Conservation (phyloP, 2,888 invertebrate species). For the Eilema depressum region DNA sequence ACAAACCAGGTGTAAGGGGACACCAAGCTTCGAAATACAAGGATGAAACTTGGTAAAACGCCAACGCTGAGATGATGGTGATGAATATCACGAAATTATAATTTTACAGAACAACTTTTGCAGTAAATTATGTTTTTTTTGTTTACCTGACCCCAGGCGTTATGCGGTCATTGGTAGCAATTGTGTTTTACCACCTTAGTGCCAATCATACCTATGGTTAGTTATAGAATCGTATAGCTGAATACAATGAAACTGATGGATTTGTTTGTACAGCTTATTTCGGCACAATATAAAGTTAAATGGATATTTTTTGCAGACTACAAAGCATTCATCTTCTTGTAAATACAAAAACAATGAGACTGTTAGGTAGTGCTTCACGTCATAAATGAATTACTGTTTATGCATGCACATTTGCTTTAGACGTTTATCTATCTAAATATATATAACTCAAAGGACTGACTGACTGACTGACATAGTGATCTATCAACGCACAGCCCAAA, state of each 20-base stretch:
- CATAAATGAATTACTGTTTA: conserved; percentile 17
- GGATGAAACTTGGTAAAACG: too few relatives aligned
- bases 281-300: conserved; percentile 37
- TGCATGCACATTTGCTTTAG: neutral
- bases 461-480: too few relatives aligned
- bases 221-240: conserved; percentile 28
- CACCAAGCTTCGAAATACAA: too few relatives aligned
- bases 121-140: conserved; percentile 14
- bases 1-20: too few relatives aligned
- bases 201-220: conserved; percentile 23
- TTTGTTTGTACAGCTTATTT: conserved; percentile 53
- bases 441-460: too few relatives aligned
- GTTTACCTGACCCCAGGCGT: conserved; percentile 18
- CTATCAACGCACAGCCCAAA: too few relatives aligned
- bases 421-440: too few relatives aligned
- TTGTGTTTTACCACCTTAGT: conserved; percentile 28
- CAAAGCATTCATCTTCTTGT: conserved; percentile 24
- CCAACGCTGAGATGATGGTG: too few relatives aligned
- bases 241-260: conserved; percentile 40
- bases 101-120: neutral
- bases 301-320: conserved; percentile 33
- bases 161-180: conserved; percentile 24
- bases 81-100: conserved; percentile 2
- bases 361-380: conserved; percentile 16
- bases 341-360: conserved; percentile 26